phyloP scores from a whole-genome alignment of 2,113 vertebrate genomes.

The Pollimyrus isidori region DNA sequence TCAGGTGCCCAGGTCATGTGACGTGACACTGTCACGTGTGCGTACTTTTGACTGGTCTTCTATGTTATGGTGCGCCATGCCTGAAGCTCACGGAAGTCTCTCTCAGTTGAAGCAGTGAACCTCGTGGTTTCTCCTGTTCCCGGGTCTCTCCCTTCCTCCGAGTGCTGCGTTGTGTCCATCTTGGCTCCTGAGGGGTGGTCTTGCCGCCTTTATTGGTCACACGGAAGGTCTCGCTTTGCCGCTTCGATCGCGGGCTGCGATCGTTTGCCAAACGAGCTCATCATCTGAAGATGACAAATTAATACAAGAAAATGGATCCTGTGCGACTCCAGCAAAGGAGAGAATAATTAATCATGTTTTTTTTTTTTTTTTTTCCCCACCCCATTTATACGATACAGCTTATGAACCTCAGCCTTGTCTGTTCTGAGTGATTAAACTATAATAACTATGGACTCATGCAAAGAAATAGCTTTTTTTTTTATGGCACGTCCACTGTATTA shows the following conservation, averaged over 20 bases:
- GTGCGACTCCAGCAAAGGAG: background rate
- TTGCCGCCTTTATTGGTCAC: background rate
- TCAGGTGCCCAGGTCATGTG: background rate
- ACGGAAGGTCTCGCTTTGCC: background rate
- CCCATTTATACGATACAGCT: background rate
- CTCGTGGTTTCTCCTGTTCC: background rate
- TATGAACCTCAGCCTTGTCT: background rate
- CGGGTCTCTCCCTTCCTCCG: background rate
- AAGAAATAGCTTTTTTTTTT: background rate
- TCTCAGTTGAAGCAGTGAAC: background rate
- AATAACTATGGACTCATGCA: background rate
- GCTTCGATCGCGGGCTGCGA: background rate
- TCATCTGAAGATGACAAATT: background rate
- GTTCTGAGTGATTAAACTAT: background rate
- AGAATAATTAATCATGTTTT: background rate
- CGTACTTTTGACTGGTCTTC: background rate
- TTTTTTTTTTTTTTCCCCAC: background rate
- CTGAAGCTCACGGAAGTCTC: background rate
- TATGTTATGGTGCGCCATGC: background rate
- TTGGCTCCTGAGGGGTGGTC: background rate
- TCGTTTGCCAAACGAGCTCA: background rate
- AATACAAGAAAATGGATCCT: background rate
- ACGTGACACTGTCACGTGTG: background rate
- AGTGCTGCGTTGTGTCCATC: background rate
- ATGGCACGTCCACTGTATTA: background rate